A percentile compares a stretch with the other conserved stretches of the same genome.
phyloP scores from a whole-genome alignment of 2,888 invertebrate genomes.

The Platycnemis pennipes region DNA sequence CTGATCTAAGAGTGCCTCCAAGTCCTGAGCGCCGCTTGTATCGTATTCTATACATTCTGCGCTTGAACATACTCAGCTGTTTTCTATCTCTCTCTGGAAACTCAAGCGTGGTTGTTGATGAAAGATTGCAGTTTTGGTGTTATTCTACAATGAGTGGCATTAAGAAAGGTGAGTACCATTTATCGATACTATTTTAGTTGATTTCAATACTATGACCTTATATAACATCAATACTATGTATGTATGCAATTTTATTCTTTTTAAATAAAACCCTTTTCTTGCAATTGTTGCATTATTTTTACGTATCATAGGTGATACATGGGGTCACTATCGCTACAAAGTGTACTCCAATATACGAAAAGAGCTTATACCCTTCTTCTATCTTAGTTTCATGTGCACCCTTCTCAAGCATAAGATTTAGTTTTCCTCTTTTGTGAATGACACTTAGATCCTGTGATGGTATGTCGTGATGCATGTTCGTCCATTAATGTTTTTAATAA shows the following conservation, averaged over 20 bases:
- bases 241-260: not conserved
- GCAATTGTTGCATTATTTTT: not conserved
- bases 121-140: not conserved
- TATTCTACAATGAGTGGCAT: not conserved
- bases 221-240: not conserved
- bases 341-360: not conserved
- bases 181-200: not conserved
- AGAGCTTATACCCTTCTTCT: not conserved
- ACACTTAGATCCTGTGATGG: too few relatives aligned
- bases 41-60: not conserved
- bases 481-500: too few relatives aligned
- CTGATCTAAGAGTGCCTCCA: not conserved
- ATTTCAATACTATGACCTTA: not conserved
- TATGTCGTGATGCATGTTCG: too few relatives aligned
- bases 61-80: not conserved
- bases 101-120: not conserved
- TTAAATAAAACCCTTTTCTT: not conserved
- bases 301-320: not conserved
- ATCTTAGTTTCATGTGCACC: not conserved
- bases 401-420: not conserved
- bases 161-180: not conserved
- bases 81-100: not conserved
- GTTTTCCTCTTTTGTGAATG: too few relatives aligned
- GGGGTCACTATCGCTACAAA: not conserved
- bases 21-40: not conserved